Evolutionary conservation across 2,888 invertebrate species (phyloP), one percentile per base, ranked within the genome.

Genomic region (Agapostemon virescens): DNA sequence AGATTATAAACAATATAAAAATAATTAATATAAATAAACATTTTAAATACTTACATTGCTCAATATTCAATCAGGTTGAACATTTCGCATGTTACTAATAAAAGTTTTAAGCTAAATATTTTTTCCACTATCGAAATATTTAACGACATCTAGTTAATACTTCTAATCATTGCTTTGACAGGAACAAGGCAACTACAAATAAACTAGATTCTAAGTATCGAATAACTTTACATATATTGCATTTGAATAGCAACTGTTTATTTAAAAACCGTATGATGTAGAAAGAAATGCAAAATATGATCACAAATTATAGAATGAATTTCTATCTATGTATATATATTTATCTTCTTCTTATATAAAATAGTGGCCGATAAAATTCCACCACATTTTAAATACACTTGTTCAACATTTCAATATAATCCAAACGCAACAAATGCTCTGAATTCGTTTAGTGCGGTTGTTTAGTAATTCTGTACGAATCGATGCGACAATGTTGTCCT

Each of bases 1-100:
- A 67, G 58, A 79, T 74, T 79, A 71, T 76, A 73, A 66, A 71
- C 26, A 5, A 3, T 71, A 58, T 64, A 33, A 42, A 79, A 30
- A 63, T 74, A 70, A 52, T 70, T 79, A 71, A 74, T 69, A 81
- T 63, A 80, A 80, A 81, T 79, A 74, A 74, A 69, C 55, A 80
- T 73, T 74, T 81, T 13, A 55, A 69, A 80, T 71, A 72, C 55
- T n/a, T 38, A 68, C 67, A 81, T 81, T 81, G 81, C 71, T 81
- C 81, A 81, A 81, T 71, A 52, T 58, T 80, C 71, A 33, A 64
- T 55, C 58, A 75, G 23, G 20, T 58, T 71, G 58, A 71, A 68
- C 61, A 63, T 49, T 68, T 52, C 26, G 55, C 45, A 36, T 49
- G 64, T 40, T 38, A 61, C 36, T 71, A 17, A 33, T 64, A 6